These are phyloP conservation scores for Drosophila atripex DNA, from an alignment of 2,888 invertebrate species.

Conservation along the genomic window DNA sequence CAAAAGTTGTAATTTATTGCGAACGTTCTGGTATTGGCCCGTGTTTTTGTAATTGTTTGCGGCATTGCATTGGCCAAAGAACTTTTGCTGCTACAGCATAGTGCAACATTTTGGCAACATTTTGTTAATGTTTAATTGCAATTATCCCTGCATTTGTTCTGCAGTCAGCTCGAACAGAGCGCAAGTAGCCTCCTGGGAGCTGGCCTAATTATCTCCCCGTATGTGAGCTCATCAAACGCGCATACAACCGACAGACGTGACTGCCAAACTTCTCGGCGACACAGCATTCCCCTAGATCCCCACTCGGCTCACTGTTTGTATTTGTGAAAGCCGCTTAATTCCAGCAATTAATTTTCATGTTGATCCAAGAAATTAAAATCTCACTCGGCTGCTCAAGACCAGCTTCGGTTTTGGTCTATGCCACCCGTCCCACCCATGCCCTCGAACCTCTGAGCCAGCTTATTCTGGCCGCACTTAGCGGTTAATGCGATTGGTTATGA, in stretches of 20 bases:
- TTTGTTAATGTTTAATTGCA: constrained; percentile 63
- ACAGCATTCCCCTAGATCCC: neutral
- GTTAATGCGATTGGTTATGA: constrained; percentile 41
- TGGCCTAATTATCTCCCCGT: constrained; percentile 53
- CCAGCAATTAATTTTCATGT: constrained; percentile 82
- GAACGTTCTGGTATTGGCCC: constrained; percentile 26
- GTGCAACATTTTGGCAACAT: constrained; percentile 30
- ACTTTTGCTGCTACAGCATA: constrained; percentile 1
- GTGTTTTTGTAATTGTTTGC: constrained; percentile 53
- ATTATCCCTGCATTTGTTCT: constrained; percentile 45
- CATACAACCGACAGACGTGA: constrained; percentile 42
- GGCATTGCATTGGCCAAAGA: constrained; percentile 25
- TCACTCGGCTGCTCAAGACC: constrained; percentile 53
- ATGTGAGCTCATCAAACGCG: constrained; percentile 57
- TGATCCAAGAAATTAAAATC: constrained; percentile 81
- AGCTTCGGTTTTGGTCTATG: constrained; percentile 19
- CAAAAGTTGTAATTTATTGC: constrained; percentile 72
- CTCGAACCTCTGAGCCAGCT: constrained; percentile 9
- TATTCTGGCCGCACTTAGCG: constrained; percentile 46
- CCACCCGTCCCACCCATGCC: neutral
- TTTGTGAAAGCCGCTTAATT: constrained; percentile 74
- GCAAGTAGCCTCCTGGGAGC: constrained; percentile 40
- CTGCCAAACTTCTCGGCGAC: constrained; percentile 7
- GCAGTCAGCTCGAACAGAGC: constrained; percentile 12
- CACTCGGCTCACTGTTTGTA: constrained; percentile 48